These are phyloP conservation scores for Odocoileus hemionus DNA, from an alignment of 2,113 vertebrate species.

Conservation along the genomic window DNA sequence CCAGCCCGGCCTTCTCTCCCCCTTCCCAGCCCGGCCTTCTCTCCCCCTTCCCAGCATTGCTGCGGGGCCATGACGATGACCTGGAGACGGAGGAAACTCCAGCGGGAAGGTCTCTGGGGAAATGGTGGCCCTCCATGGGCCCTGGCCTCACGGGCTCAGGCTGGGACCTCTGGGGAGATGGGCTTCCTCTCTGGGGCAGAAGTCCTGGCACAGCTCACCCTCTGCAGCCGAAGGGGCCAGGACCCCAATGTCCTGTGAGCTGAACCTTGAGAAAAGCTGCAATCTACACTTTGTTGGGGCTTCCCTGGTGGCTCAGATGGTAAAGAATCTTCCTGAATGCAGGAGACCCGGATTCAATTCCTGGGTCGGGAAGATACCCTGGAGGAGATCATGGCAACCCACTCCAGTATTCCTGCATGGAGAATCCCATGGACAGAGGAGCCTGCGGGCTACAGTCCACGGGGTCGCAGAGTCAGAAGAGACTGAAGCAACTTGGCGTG, in stretches of 20 bases:
- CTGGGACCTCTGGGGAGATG: neutral
- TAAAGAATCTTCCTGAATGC: neutral
- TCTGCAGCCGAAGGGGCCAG: neutral
- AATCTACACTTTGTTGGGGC: neutral
- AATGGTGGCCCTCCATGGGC: neutral
- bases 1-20: too few species aligned
- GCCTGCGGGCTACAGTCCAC: neutral
- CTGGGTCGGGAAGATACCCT: neutral
- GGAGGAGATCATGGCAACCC: neutral
- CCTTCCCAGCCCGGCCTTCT: neutral
- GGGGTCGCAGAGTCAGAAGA: neutral
- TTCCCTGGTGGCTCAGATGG: neutral
- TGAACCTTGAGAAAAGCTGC: neutral
- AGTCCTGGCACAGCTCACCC: neutral
- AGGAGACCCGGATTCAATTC: neutral
- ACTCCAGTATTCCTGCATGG: neutral
- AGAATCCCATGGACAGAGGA: neutral
- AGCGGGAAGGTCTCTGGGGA: neutral
- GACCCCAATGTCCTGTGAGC: accelerated
- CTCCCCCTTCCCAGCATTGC: neutral
- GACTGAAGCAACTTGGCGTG: neutral
- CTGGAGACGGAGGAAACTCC: neutral
- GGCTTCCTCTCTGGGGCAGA: neutral
- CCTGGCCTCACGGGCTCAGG: neutral
- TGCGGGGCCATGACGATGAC: neutral